Evolutionary conservation across 2,888 invertebrate genomes (phyloP).

Genomic region (Apotomis turbidana): DNA sequence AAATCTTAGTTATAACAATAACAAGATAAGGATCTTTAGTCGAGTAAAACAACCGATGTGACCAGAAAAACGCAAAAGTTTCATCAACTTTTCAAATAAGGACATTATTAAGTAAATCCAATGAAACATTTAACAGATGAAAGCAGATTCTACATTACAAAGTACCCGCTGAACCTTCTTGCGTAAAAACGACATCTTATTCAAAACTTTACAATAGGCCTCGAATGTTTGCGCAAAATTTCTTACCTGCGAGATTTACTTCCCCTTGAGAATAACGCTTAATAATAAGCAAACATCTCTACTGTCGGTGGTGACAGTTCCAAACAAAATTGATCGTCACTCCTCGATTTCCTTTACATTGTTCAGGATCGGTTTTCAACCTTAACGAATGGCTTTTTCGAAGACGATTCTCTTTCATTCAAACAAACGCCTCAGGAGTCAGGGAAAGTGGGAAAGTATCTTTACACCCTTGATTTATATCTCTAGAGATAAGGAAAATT

Average conservation of each 20-base stretch:
- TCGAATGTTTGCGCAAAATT: constrained; percentile 12
- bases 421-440: constrained; percentile 64
- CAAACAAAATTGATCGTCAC: constrained; percentile 49
- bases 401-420: constrained; percentile 59
- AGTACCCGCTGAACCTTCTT: constrained; percentile 21
- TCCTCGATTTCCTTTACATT: constrained; percentile 59
- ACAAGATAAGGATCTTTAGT: too few species aligned
- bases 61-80: not conserved
- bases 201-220: constrained; percentile 30
- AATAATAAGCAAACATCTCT: constrained; percentile 38
- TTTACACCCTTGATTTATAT: constrained; percentile 65
- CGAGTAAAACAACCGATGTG: too few species aligned
- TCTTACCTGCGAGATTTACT: constrained; percentile 28
- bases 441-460: constrained; percentile 59
- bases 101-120: not conserved
- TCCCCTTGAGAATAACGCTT: constrained; percentile 26
- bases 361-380: constrained; percentile 59
- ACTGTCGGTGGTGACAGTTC: constrained; percentile 31
- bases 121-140: not conserved
- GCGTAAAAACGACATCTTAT: constrained; percentile 29
- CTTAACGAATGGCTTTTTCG: constrained; percentile 63
- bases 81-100: not conserved
- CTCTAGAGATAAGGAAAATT: constrained; percentile 64
- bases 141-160: constrained; percentile 3
- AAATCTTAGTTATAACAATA: too few species aligned